A percentile compares a stretch with the other conserved stretches of the same genome.
phyloP scores from a whole-genome alignment of 2,113 vertebrate genomes.

The Pygoscelis adeliae region DNA sequence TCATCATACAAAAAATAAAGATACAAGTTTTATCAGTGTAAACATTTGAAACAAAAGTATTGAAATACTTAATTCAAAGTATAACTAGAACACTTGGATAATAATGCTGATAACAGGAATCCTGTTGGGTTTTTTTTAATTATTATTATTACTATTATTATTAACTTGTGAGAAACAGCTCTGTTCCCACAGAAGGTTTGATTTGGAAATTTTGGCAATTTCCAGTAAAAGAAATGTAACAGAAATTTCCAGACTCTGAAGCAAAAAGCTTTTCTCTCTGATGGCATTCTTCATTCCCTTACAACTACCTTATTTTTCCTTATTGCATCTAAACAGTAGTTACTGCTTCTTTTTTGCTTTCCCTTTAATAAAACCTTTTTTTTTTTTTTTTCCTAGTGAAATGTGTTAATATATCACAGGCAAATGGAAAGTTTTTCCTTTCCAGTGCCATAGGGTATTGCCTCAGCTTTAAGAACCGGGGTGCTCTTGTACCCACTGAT shows the following conservation, averaged over 20 bases:
- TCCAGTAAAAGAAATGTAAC: neutral
- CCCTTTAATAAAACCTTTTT: neutral
- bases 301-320: neutral
- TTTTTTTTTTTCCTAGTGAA: no score
- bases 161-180: neutral
- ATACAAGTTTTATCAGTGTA: neutral
- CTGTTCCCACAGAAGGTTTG: neutral
- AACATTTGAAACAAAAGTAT: neutral
- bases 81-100: neutral
- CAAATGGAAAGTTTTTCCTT: neutral
- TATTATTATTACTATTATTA: neutral
- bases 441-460: neutral
- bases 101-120: neutral
- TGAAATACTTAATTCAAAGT: neutral
- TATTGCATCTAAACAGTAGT: neutral
- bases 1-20: neutral
- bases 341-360: neutral
- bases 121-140: neutral
- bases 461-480: neutral
- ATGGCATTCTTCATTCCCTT: neutral
- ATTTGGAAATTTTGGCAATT: neutral
- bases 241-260: neutral
- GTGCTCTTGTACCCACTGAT: neutral
- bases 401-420: neutral
- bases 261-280: neutral